phyloP scores from a whole-genome alignment of 2,797 vertebrate genomes.

The Picus viridis region DNA sequence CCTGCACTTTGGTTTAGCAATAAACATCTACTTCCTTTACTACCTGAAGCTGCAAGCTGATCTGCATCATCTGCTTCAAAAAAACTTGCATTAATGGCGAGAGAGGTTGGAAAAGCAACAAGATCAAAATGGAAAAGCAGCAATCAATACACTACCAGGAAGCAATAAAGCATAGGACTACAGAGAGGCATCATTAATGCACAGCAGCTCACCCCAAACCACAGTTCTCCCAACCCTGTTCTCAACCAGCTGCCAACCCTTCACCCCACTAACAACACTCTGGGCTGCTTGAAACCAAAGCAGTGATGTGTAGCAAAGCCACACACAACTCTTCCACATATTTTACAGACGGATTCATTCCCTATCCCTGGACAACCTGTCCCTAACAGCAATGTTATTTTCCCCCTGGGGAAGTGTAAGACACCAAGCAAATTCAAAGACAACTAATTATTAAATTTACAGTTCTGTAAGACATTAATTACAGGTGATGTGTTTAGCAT shows the following conservation, averaged over 20 bases:
- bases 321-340: rapidly evolving
- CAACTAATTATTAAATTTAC: neutral
- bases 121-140: too few species aligned
- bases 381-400: neutral
- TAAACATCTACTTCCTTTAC: too few species aligned
- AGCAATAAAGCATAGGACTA: neutral
- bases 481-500: neutral
- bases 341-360: rapidly evolving
- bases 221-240: neutral
- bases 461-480: neutral
- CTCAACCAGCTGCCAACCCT: neutral
- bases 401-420: neutral
- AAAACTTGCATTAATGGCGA: too few species aligned
- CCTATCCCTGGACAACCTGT: neutral
- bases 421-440: neutral
- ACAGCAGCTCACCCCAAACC: neutral
- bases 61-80: too few species aligned
- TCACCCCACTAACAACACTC: rapidly evolving
- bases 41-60: too few species aligned
- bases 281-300: neutral
- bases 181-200: neutral
- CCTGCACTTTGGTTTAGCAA: too few species aligned
- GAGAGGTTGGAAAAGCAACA: too few species aligned
- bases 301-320: neutral
- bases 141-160: too few species aligned